Evolutionary conservation across 2,888 invertebrate species (phyloP).

Genomic region (Glomeris marginata): DNA sequence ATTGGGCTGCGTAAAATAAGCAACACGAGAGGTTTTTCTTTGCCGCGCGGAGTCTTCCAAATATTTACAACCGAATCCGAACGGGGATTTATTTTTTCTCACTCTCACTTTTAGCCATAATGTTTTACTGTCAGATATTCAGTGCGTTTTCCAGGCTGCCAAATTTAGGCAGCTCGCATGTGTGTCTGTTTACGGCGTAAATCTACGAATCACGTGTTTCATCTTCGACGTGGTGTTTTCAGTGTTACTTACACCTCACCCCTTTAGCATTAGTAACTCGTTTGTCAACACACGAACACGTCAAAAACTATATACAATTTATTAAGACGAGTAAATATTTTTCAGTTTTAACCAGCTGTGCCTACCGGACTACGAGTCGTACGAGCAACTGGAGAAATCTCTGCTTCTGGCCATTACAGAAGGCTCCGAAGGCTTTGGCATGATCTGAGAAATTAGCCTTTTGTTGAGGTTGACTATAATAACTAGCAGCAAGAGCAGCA

Average conservation of each 20-base stretch:
- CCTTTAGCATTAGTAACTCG: too few species aligned
- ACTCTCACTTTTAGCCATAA: neutral
- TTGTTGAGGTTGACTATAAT: too few species aligned
- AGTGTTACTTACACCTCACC: too few species aligned
- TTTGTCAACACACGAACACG: too few species aligned
- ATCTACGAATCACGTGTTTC: too few species aligned
- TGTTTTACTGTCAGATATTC: too few species aligned
- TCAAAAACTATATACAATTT: constrained; percentile 1
- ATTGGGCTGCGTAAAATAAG: too few species aligned
- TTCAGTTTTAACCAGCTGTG: constrained; percentile 85
- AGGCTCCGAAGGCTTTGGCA: constrained; percentile 85
- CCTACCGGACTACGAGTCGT: constrained; percentile 83
- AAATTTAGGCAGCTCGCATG: neutral
- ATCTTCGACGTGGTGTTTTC: too few species aligned
- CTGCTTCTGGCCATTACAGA: constrained; percentile 84
- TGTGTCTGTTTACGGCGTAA: too few species aligned
- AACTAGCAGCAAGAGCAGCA: too few species aligned
- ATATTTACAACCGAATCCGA: neutral
- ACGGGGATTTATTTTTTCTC: constrained; percentile 6
- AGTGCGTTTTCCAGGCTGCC: neutral
- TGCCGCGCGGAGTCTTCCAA: too few species aligned
- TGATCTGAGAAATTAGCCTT: constrained; percentile 35
- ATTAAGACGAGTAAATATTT: neutral
- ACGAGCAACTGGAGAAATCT: constrained; percentile 83
- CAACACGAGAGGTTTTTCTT: too few species aligned